These are phyloP conservation scores for Pampus argenteus DNA, from an alignment of 2,797 vertebrate species.

Conservation along the genomic window DNA sequence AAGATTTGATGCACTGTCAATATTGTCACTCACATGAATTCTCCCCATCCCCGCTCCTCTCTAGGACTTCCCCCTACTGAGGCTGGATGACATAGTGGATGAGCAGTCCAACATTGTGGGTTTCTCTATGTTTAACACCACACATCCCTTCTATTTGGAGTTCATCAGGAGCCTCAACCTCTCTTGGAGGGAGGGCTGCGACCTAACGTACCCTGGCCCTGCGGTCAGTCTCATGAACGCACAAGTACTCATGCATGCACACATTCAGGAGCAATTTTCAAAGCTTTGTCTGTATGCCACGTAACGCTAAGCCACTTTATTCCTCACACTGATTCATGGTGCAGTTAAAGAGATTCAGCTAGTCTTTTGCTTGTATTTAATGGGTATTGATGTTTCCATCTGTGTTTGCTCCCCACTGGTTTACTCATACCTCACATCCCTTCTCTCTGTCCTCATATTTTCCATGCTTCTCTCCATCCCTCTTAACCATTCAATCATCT, in stretches of 20 bases:
- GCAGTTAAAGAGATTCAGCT: constrained; percentile 65
- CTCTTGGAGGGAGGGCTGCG: constrained; percentile 94
- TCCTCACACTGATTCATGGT: constrained; percentile 62
- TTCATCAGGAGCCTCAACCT: constrained; percentile 95
- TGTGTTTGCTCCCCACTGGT: constrained; percentile 64
- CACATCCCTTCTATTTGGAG: constrained; percentile 92
- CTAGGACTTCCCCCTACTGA: constrained; percentile 92
- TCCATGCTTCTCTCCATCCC: constrained; percentile 21
- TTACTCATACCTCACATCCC: constrained; percentile 60
- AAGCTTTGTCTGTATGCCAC: constrained; percentile 60
- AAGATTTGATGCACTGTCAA: constrained; percentile 61
- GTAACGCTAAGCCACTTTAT: constrained; percentile 58
- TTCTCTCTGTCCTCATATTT: constrained; percentile 46
- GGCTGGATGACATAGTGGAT: constrained; percentile 90
- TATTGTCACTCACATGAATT: constrained; percentile 59
- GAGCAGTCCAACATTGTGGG: constrained; percentile 93
- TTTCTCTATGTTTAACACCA: constrained; percentile 95
- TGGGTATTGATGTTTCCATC: constrained; percentile 77
- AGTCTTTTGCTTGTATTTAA: constrained; percentile 71
- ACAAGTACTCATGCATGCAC: constrained; percentile 16
- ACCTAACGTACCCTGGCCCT: constrained; percentile 85
- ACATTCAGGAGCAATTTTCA: constrained; percentile 44
- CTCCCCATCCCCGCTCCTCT: constrained; percentile 11
- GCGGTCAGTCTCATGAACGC: constrained; percentile 73
- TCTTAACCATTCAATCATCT: constrained; percentile 61